Evolutionary conservation across 2,888 invertebrate genomes (phyloP), one percentile per base, ranked within the genome.

Genomic region (Luffia ferchaultella): DNA sequence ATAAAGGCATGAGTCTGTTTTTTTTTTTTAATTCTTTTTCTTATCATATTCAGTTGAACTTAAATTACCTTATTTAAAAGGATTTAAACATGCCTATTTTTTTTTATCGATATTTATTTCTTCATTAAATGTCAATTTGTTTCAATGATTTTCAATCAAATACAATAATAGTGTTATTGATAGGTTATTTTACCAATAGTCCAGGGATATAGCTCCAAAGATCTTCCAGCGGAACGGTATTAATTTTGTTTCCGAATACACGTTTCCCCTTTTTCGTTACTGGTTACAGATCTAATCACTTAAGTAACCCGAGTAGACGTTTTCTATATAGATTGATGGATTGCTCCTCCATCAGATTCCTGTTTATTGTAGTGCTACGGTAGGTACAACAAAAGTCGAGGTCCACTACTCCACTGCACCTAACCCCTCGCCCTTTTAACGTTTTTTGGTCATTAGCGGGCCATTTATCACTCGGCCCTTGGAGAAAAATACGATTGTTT

Each of bases 401-500:
- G 30, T 30, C 30, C 30, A 7, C 30, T 30, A 12, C 30, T 7
- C 5, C 30, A 30, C 30, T 12, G 30, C 30, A 3, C 30, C 43
- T 20, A 16, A 45, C 12, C 20, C 43, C 17, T 18, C 20, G 18
- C 43, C 43, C 40, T 46, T 50, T 50, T 42, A 20, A 46, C 2
- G 46, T 46, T 48, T 49, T 52, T 50, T 50, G 50, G 47, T 50
- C 50, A 45, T 50, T 50, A 50, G 48, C 42, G 48, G 20, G 19
- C 48, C 42, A 18, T 48, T 42, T 41, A 41, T 48, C 48, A 42
- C 18, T 41, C 48, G 42, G 42, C 30, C 30, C 30, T 30, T 30
- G 12, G 12, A 30, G 30, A 30, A 30, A 30, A 30, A 30, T 30
- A 30, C 30, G 30, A 30, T 30, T 30, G 30, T 30, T 30, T 30